Conservation (phyloP, 2,797 vertebrate species). For the Tolypeutes matacus region DNA sequence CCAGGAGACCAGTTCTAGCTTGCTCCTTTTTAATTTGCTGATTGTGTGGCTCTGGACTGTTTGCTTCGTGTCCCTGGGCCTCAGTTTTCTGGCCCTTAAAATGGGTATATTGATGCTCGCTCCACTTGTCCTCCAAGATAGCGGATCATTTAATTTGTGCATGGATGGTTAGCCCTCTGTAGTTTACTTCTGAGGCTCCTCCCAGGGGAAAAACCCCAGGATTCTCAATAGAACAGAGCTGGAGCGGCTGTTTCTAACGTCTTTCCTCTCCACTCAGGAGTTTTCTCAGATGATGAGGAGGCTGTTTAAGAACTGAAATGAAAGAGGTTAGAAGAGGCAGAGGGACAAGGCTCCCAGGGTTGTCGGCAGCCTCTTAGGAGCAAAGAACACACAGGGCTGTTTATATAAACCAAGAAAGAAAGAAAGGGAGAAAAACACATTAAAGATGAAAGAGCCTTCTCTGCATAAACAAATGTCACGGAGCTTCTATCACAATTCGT, state of each 20-base stretch:
- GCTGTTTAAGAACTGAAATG: too few species aligned
- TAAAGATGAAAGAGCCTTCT: background rate
- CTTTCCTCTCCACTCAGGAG: background rate
- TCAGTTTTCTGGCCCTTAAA: slow-evolving; percentile 31
- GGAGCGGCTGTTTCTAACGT: too few species aligned
- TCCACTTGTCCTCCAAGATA: background rate
- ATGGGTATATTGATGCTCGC: background rate
- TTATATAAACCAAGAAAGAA: background rate
- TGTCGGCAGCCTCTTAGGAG: background rate
- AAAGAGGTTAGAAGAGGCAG: background rate
- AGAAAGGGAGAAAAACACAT: background rate
- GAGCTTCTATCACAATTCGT: background rate
- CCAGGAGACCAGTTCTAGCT: background rate
- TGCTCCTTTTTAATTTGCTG: background rate
- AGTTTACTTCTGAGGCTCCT: background rate
- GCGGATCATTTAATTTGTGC: background rate
- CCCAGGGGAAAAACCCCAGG: background rate
- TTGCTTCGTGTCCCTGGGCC: background rate
- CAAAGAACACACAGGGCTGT: background rate
- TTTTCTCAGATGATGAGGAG: too few species aligned
- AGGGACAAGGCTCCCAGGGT: rapidly evolving
- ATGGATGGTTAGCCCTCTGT: background rate
- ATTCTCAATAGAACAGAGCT: background rate
- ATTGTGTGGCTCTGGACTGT: background rate
- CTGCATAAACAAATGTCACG: background rate